Evolutionary conservation across 1,140 invertebrate species (phyloP), one percentile per base, ranked within the genome.

Genomic region (Bombus soroeensis): DNA sequence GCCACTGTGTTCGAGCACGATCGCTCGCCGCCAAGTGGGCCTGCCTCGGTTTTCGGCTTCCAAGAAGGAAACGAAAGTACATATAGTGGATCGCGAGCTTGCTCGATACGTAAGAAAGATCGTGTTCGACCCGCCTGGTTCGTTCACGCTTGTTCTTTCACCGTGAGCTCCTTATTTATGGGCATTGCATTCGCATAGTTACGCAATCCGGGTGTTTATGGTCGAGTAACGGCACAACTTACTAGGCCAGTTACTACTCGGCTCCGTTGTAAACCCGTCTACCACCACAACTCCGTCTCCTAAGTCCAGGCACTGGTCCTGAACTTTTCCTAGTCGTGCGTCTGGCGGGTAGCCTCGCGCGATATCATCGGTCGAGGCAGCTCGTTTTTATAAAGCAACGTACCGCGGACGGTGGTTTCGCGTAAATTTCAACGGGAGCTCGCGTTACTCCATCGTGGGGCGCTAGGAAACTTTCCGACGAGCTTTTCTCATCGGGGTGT

Each of bases 391-490:
- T 85, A 90, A 93, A 43, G 87, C 88, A 89, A 90, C 85, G 87
- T 87, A 81, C 81, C 83, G 86, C 81, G 88, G 71, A 28, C 18
- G 76, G 72, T 75, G 85, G 73, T 82, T 53, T 75, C 88, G 81
- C 77, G 83, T 85, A 85, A 85, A 85, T 85, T 85, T 79, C 39
- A 32, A n/a, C 47, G 13, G 2, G 1, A 25, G 47, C 75, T 34
- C 81, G 32, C 71, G 72, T 75, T 83, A 68, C 59, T 53, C 25
- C 37, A 34, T 66, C 62, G 32, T 12, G 70, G 1, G 68, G 37
- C 10, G 68, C 37, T 70, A 70, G 73, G 83, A 92, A 92, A 92
- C 89, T 92, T 92, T 85, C 85, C 91, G 91, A 92, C 92, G 91
- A 92, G 92, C 66, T 84, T 77, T 92, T 91, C 90, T 85, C 85